Percentiles rank a stretch among this genome's conserved stretches.
Evolutionary conservation across 2,797 vertebrate species (phyloP).

Genomic region (Caiman crocodilus): DNA sequence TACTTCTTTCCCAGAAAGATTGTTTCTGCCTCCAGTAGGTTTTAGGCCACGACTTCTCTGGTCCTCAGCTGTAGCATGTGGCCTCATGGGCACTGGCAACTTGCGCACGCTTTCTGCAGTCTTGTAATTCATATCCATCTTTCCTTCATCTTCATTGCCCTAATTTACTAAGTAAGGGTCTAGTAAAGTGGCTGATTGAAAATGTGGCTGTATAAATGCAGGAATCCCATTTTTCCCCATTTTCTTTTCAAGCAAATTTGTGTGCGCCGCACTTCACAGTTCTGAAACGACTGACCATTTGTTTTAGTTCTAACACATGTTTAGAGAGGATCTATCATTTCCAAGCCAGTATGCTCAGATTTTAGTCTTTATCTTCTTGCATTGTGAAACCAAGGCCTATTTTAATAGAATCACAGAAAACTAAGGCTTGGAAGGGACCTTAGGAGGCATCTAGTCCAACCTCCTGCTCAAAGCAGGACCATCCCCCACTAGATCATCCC

Average conservation of each 20-base stretch:
- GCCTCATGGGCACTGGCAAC: not conserved
- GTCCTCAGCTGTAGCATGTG: not conserved
- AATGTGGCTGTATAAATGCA: not conserved
- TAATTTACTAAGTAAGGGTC: not conserved
- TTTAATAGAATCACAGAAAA: no score
- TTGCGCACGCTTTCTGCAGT: not conserved
- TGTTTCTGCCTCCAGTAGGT: not conserved
- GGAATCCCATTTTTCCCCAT: fast-evolving
- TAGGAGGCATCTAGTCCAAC: no score
- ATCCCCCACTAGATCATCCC: no score
- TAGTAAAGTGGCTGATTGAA: constrained; percentile 2
- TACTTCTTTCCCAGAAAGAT: constrained; percentile 32
- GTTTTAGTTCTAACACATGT: not conserved
- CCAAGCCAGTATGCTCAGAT: not conserved
- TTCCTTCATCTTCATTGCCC: not conserved
- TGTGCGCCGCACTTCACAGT: not conserved
- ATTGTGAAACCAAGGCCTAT: not conserved
- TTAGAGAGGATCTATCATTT: not conserved
- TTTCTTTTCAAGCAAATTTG: not conserved
- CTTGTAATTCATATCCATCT: not conserved
- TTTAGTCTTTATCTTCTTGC: not conserved
- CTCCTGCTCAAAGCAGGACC: no score
- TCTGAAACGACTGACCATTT: not conserved
- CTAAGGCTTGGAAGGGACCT: no score
- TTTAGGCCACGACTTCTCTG: constrained; percentile 4